Percentiles rank a stretch among this genome's conserved stretches.
phyloP scores from a whole-genome alignment of 2,113 vertebrate genomes.

The Entelurus aequoreus region DNA sequence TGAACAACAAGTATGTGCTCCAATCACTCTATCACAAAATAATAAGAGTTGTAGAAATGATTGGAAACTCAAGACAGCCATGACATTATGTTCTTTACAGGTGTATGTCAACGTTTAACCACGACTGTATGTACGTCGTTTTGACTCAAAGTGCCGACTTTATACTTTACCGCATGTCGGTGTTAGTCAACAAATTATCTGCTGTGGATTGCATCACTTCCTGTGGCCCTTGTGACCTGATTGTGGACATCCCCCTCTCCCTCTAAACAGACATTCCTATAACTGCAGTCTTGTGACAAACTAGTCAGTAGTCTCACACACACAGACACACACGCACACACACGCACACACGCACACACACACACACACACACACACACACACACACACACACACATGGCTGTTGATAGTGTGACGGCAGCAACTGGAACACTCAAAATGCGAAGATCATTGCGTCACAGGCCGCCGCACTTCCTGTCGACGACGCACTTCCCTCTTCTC shows the following conservation, averaged over 20 bases:
- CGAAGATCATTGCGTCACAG: neutral
- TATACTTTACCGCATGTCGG: no score
- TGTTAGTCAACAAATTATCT: no score
- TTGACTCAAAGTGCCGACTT: no score
- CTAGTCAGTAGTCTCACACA: slow-evolving; percentile 37
- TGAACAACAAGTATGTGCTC: no score
- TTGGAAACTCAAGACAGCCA: no score
- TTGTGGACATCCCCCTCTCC: slow-evolving; percentile 20
- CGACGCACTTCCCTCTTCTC: neutral
- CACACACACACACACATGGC: slow-evolving; percentile 7
- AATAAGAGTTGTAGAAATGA: no score
- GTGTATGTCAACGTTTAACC: no score
- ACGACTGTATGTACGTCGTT: no score
- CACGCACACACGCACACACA: no score
- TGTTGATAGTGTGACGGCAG: slow-evolving; percentile 30
- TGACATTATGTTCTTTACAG: no score
- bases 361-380: slow-evolving; percentile 38
- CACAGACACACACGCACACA: slow-evolving; percentile 26
- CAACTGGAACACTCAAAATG: neutral
- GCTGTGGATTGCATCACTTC: slow-evolving; percentile 28
- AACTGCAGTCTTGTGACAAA: slow-evolving; percentile 60
- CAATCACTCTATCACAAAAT: no score
- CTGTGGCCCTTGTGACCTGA: slow-evolving; percentile 18
- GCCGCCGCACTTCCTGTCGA: neutral
- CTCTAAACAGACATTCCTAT: slow-evolving; percentile 40